phyloP scores from a whole-genome alignment of 2,113 vertebrate genomes.

The Sceloporus tristichus region DNA sequence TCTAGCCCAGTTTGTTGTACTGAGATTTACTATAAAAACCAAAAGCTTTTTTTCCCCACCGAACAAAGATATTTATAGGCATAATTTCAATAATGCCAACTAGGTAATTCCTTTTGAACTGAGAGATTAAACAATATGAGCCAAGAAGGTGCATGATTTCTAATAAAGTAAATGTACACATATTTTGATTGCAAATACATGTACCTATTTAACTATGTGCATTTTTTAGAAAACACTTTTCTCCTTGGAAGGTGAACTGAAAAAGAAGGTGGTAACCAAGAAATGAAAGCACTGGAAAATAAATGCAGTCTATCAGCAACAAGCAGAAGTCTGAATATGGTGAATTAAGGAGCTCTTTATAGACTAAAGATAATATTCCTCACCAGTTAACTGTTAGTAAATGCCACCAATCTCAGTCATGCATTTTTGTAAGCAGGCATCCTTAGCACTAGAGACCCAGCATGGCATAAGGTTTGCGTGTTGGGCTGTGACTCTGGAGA shows the following conservation, averaged over 20 bases:
- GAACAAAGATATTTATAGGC: constrained; percentile 51
- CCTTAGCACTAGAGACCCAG: background rate
- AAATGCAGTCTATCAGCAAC: no score
- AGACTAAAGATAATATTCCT: no score
- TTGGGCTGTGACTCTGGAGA: no score
- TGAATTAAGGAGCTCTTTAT: no score
- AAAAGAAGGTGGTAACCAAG: no score
- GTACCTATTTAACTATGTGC: background rate
- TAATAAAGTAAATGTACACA: constrained; percentile 23
- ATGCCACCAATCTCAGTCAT: background rate
- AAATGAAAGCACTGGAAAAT: background rate
- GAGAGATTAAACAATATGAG: constrained; percentile 45
- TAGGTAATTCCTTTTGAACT: constrained; percentile 45
- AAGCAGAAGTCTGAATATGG: no score
- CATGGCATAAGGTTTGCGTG: no score
- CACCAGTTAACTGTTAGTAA: background rate
- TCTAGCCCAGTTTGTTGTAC: constrained; percentile 35
- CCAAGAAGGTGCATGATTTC: constrained; percentile 44
- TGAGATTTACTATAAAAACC: constrained; percentile 54
- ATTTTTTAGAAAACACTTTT: background rate
- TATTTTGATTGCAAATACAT: background rate
- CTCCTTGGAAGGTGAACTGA: background rate
- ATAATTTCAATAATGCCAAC: constrained; percentile 50
- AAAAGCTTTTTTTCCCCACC: constrained; percentile 57
- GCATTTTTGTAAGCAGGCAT: background rate